Base-by-base conservation (phyloP, 2,113 vertebrate genomes). In the Oryzias melastigma region DNA sequence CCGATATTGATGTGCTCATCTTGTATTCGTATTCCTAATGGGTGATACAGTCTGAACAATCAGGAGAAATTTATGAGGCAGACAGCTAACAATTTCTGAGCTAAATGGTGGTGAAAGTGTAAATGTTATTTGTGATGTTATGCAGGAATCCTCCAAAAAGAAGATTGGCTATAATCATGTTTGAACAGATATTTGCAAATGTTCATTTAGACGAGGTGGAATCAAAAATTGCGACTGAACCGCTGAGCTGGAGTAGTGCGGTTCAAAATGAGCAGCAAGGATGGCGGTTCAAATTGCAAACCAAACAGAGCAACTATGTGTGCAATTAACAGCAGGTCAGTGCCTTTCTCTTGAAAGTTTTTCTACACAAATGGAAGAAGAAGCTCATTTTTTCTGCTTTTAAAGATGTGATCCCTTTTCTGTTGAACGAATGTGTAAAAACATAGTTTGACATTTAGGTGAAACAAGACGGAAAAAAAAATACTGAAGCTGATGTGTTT, bases 401-500 rank as follows among this genome's bases (percentile, higher is more conserved):
- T 24, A 24, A 27, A 47, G 58, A 40, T 24, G 41, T 49, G 13
- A 42, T 15, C 40, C 25, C 13, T n/a, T 18, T 55, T 19, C 7
- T 20, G 20, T 17, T 42, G 14, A 22, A 20, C n/a, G 42, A 51
- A 65, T 14, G 1, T 43, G 35, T 48, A 10, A 15, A 8, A 15
- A 63, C 5, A 25, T 12, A 3, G 50, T 58, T 40, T 68, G 54
- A 58, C 25, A 67, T 67, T 65, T 58, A 62, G 52, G 25, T 7
- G 35, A 27, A 42, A 46, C 18, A 19, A 59, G 41, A 27, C 5
- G 27, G 10, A 35, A 12, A 35, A 35, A 35, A 35, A 35, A 12
- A 35, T 35, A 35, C 35, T 2, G 8, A 35, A 35, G 7, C 7
- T 12, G 8, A 1, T 35, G 27, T 29, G 27, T 29, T 29, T 29